Base-by-base conservation (phyloP, 2,113 vertebrate species). In the Shinisaurus crocodilurus region DNA sequence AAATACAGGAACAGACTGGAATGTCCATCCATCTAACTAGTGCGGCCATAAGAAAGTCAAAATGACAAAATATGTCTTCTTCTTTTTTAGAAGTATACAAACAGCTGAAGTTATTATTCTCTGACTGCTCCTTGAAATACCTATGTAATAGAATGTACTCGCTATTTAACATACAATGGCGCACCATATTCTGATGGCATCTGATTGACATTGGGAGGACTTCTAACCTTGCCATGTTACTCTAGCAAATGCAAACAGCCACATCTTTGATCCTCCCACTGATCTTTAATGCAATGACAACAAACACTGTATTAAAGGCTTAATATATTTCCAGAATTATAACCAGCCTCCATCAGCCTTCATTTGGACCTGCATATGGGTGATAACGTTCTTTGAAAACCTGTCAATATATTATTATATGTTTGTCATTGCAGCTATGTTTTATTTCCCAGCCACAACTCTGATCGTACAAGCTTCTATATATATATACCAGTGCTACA, bases 101-200 rank as follows among this genome's bases (percentile, higher is more conserved):
- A 50, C 67, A 10, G 57, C 13, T 20, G 16, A 23, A 0, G 29
- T 50, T 57, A 50, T 70, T 48, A 37, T 54, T n/a, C 10, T n/a
- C 13, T 3, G 50, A 67, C 48, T 37, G 50, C 40, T 65, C 27
- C 85, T 6, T 2, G 2, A 1, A 43, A 74, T 0, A 1, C 3
- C 37, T 29, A 6, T 7, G 0, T 60, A 5, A 37, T 40, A 69
- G 1, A 88, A 67, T 2, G 4, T 23, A 10, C 10, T 8, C 0
- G 0, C 23, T 70, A 65, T 32, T 50, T 57, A 37, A 1, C 27
- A 32, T 32, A 45, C 16, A n/a, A 70, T 63, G 50, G 5, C n/a
- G 6, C n/a, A n/a, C 23, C 43, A 50, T 67, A 45, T 67, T 80
- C n/a, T 54, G 76, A 88, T 29, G 63, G 67, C 15, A 54, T 40